Evolutionary conservation across 1,140 invertebrate species (phyloP), one percentile per base, ranked within the genome.

Genomic region (Matsumurasca onukii): DNA sequence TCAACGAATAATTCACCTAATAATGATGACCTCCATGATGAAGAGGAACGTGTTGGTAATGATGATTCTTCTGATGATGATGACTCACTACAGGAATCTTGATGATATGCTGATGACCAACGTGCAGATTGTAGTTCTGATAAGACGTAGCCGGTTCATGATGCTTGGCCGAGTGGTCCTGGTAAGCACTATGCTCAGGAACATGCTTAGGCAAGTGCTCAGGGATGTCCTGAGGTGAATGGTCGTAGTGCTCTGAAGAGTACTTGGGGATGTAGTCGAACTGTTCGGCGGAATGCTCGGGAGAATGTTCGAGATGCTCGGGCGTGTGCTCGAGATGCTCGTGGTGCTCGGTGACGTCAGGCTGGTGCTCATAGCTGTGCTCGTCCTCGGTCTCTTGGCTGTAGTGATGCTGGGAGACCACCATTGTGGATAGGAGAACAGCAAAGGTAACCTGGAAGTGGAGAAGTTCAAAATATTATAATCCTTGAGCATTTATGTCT

Each of bases 101-200:
- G 25, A 59, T 29, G 25, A 29, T 12, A 13, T 27, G 24, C 25
- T 59, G 55, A 59, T 59, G 55, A 5, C 55, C 55, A 1, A 59
- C 55, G 25, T 59, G 55, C 15, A 59, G 25, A 24, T 59, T 59
- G 55, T 59, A 59, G 55, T 59, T 59, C 55, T 59, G 55, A 27
- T 59, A 59, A 29, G 55, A 59, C 25, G 25, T 27, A 9, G 55
- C 55, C 25, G 55, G 55, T n/a, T 59, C 55, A 27, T 59, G 55
- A 29, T 59, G 55, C 25, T 39, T 17, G n/a, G n/a, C n/a, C n/a
- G n/a, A n/a, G n/a, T n/a, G n/a, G n/a, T n/a, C n/a, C n/a, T n/a
- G n/a, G n/a, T n/a, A n/a, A n/a, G n/a, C n/a, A n/a, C n/a, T n/a
- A n/a, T n/a, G n/a, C n/a, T n/a, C n/a, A n/a, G n/a, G n/a, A n/a